These are phyloP conservation scores for Mormyrus iriodes DNA, from an alignment of 2,113 vertebrate species.

Conservation along the genomic window DNA sequence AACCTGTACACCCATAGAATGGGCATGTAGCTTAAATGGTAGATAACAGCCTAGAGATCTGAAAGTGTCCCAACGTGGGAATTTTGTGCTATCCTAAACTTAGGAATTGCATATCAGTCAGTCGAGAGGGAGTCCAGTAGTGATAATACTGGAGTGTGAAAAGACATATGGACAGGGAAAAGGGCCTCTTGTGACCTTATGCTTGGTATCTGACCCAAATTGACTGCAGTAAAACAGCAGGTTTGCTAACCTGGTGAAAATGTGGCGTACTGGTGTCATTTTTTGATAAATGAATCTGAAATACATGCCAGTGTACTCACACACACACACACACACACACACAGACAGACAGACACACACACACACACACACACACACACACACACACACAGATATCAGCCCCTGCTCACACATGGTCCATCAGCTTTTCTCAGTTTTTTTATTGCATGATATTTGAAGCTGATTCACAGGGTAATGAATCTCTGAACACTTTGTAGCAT, in stretches of 20 bases:
- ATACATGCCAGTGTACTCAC: not conserved
- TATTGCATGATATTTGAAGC: not conserved
- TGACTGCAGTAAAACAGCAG: not conserved
- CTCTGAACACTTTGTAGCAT: not conserved
- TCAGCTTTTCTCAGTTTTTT: not conserved
- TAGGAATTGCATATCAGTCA: not conserved
- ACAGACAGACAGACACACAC: not conserved
- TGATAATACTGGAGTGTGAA: not conserved
- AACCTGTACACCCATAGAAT: not conserved
- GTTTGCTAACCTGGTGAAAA: not conserved
- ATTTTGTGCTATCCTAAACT: not conserved
- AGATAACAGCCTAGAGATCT: not conserved
- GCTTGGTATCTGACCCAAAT: not conserved
- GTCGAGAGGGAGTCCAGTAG: not conserved
- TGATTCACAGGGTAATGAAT: conserved; percentile 4
- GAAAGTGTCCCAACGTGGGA: not conserved
- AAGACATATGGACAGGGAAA: not conserved
- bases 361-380: not conserved
- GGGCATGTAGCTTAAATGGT: not conserved
- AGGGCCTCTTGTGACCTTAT: not conserved
- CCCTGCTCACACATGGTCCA: not conserved
- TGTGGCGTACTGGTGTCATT: not conserved
- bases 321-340: too few relatives aligned
- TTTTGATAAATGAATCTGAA: not conserved
- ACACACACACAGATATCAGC: not conserved